Evolutionary conservation across 2,797 vertebrate genomes (phyloP).

Genomic region (Aulostomus chinensis): DNA sequence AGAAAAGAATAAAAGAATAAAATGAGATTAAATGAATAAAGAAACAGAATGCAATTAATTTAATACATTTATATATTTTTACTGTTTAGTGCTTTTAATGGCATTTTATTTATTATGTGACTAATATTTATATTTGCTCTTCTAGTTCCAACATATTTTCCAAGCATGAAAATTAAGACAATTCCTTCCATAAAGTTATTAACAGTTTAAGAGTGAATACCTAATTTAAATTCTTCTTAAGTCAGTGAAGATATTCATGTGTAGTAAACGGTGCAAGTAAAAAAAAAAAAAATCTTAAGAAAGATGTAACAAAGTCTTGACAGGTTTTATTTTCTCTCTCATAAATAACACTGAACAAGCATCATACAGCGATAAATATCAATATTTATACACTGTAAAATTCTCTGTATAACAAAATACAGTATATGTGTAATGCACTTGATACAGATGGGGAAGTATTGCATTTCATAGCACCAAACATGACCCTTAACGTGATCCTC

Average conservation of each 20-base stretch:
- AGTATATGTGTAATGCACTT: conserved; percentile 86
- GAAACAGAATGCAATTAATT: no score
- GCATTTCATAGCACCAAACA: conserved; percentile 70
- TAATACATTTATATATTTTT: no score
- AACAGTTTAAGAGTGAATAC: no score
- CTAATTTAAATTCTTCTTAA: neutral
- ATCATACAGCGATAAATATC: conserved; percentile 82
- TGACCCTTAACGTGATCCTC: conserved; percentile 36
- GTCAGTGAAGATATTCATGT: no score
- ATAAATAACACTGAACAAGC: conserved; percentile 87
- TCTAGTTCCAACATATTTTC: no score
- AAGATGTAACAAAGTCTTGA: conserved; percentile 60
- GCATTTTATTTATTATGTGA: no score
- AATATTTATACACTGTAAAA: conserved; percentile 82
- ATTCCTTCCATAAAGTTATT: no score
- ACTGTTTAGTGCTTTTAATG: no score
- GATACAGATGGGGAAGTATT: conserved; percentile 74
- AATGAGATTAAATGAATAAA: no score
- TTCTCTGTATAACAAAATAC: conserved; percentile 85
- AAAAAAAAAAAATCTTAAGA: neutral
- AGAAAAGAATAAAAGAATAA: no score
- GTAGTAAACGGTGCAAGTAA: neutral
- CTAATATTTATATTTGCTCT: no score
- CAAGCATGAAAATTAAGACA: no score
- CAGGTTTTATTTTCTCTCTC: conserved; percentile 75